A percentile compares a stretch with the other conserved stretches of the same genome.
Conservation (phyloP, 2,797 vertebrate genomes). For the Clangula hyemalis region DNA sequence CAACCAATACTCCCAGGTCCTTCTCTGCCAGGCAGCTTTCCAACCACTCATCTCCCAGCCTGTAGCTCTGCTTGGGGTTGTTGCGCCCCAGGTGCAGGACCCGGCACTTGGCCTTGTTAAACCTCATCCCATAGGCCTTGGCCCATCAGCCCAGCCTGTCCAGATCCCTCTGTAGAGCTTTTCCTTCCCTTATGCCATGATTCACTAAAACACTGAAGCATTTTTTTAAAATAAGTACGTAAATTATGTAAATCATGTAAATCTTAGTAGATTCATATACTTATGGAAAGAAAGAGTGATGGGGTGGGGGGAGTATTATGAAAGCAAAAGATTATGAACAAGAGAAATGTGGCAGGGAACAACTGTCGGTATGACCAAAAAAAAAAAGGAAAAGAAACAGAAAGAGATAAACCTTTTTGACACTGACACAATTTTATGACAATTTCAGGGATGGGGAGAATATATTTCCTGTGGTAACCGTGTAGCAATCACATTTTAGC, state of each 20-base stretch:
- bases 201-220: background rate
- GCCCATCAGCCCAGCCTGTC: too few relatives aligned
- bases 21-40: too few relatives aligned
- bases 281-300: background rate
- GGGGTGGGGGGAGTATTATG: background rate
- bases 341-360: background rate
- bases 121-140: too few relatives aligned
- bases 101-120: too few relatives aligned
- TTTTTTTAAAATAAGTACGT: background rate
- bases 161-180: too few relatives aligned
- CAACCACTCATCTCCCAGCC: too few relatives aligned
- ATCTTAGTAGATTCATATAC: too few relatives aligned
- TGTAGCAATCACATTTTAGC: background rate
- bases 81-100: too few relatives aligned
- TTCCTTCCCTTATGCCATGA: background rate
- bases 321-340: background rate
- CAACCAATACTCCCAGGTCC: too few relatives aligned
- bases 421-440: background rate
- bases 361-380: too few relatives aligned
- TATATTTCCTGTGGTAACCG: accelerated
- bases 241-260: too few relatives aligned
- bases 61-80: too few relatives aligned
- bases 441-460: background rate
- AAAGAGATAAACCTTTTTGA: background rate
- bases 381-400: background rate